These are phyloP conservation scores for Platygyra sinensis DNA, from an alignment of 64 coral and sea anemone genomes.

Conservation along the genomic window DNA sequence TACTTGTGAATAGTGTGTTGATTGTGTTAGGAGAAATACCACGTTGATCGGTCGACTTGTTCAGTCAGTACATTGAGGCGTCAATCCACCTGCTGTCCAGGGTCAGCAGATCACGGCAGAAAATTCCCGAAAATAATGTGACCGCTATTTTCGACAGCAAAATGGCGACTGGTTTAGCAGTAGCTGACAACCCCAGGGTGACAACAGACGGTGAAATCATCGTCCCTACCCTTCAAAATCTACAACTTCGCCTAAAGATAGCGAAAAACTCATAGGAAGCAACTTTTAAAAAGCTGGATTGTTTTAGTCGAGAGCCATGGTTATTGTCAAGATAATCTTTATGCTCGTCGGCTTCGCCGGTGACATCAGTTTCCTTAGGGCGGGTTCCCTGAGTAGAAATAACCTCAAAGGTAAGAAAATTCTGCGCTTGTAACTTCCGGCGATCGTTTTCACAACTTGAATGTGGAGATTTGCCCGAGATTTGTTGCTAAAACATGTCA, in stretches of 20 bases:
- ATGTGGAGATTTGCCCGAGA: background rate
- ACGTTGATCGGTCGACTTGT: background rate
- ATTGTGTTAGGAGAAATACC: background rate
- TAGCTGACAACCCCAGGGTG: background rate
- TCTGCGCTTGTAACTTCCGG: background rate
- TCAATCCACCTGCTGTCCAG: background rate
- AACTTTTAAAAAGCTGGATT: background rate
- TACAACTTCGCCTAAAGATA: background rate
- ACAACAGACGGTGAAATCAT: constrained; percentile 40
- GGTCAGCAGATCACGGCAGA: constrained; percentile 2
- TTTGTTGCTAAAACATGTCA: background rate
- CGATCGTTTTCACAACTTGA: background rate
- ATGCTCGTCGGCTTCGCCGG: background rate
- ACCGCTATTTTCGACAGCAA: constrained; percentile 14
- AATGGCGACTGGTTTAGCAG: background rate
- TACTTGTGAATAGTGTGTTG: background rate
- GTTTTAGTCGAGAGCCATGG: background rate
- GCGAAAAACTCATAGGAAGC: background rate
- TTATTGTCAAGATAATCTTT: background rate
- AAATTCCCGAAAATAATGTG: constrained; percentile 1
- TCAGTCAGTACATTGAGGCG: background rate
- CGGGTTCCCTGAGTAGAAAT: background rate
- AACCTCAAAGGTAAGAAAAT: background rate
- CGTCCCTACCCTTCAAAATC: background rate
- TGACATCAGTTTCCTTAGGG: background rate